phyloP scores from a whole-genome alignment of 2,113 vertebrate species.

The Tricholaema leucomelas region DNA sequence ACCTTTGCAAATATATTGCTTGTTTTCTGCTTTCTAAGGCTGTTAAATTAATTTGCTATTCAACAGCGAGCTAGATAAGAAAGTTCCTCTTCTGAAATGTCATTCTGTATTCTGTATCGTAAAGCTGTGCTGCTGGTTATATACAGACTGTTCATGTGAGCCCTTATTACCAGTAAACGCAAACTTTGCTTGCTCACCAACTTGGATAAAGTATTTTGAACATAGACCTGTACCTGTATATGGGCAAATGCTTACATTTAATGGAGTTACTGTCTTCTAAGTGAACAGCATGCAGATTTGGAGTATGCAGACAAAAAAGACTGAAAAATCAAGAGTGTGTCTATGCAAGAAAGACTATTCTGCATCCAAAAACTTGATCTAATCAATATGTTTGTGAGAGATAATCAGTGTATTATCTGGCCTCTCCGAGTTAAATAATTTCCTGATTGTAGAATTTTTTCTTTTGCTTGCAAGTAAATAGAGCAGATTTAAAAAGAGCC shows the following conservation, averaged over 20 bases:
- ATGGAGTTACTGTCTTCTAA: slow-evolving; percentile 1
- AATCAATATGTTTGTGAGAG: not conserved
- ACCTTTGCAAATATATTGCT: not conserved
- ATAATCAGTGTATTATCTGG: not conserved
- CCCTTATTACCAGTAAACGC: slow-evolving; percentile 8
- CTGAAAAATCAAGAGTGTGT: slow-evolving; percentile 6
- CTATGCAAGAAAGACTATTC: not conserved
- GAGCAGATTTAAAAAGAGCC: not conserved
- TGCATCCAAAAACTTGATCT: not conserved
- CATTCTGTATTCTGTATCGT: not conserved
- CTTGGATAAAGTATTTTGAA: slow-evolving; percentile 2
- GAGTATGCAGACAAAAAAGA: not conserved
- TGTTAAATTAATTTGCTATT: slow-evolving; percentile 30
- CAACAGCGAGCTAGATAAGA: slow-evolving; percentile 14
- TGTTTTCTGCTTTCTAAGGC: not conserved
- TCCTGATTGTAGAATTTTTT: not conserved
- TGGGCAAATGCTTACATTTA: not conserved
- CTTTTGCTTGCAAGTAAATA: not conserved
- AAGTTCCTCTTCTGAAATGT: slow-evolving; percentile 46
- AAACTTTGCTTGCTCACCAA: slow-evolving; percentile 34
- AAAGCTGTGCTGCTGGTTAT: not conserved
- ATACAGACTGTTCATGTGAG: not conserved
- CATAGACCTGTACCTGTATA: not conserved
- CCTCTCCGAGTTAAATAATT: slow-evolving; percentile 7
- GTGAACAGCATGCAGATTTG: not conserved